Evolutionary conservation across 2,113 vertebrate species (phyloP), one percentile per base, ranked within the genome.

Genomic region (Alligator mississippiensis): DNA sequence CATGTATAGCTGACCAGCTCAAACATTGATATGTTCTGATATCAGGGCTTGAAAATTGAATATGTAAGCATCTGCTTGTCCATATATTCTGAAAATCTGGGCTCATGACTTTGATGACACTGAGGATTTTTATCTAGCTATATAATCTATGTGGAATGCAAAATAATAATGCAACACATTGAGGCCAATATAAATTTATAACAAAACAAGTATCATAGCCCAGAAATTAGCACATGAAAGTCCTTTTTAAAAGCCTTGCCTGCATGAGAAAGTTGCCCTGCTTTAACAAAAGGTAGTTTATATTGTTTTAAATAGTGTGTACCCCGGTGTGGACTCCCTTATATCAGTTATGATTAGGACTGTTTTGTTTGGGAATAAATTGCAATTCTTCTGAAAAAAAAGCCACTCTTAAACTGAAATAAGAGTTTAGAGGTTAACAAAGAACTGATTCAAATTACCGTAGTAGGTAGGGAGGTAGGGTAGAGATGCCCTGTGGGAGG

Each of bases 241-340:
- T 7, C 30, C 24, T 66, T 92, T 88, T 54, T 85, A 54, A 94
- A 91, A 81, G 85, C 38, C 13, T 72, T 77, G 25, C 25, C 54
- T 88, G 11, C 14, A 5, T 78, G 60, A 91, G 92, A 87, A 60
- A 14, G 22, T 13, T 78, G 24, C 57, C 28, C 11, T 66, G 15
- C 2, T 82, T 93, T 92, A 86, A 92, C 77, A 59, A 78, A n/a
- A 87, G 77, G 13, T 54, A 25, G 82, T 93, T 88, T 84, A 86
- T 91, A 94, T 68, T 30, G 11, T 10, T 63, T 22, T 38, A 57
- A 82, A 70, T 58, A 30, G 12, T 70, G 27, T 18, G 75, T 34
- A 95, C 19, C 4, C 5, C 0, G 78, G 64, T 90, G 59, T 90
- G 76, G 91, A 93, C 34, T 76, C 28, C 62, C 3, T 62, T 1